Base-by-base conservation (phyloP, 2,113 vertebrate genomes). In the Anguilla rostrata region DNA sequence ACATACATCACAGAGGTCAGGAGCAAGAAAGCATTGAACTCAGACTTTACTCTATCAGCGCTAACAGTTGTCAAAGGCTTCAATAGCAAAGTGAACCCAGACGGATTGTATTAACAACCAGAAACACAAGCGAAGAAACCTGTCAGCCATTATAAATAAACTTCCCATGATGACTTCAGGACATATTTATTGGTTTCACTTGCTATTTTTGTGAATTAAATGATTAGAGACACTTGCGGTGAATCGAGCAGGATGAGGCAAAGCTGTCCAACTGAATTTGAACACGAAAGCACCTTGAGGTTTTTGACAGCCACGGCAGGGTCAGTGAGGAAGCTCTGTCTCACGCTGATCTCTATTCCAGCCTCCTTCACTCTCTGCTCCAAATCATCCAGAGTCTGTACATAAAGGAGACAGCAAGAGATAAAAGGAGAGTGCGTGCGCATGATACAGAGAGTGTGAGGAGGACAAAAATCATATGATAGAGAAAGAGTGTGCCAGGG, bases 301-400 rank as follows among this genome's bases (percentile, higher is more conserved):
- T 98, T 98, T 88, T 98, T 97, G 86, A 99, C 98, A 0, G 98
- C 97, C 0, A 98, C 97, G 5, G 97, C 95, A 18, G 98, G 98
- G 90, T 99, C 97, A 2, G 97, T 98, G 92, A 99, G 98, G 94
- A 99, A 99, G 86, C 98, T 98, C 92, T 98, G 97, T 29, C 98
- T 96, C 91, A 98, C 98, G 40, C 98, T 99, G 92, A 99, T 98
- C 94, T 99, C 98, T 5, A 99, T 97, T 18, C 96, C 97, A 0
- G 98, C 98, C 90, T 98, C 97, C 91, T 97, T 98, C 92, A 96
- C 95, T 87, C 97, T 94, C 84, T 98, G 95, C 91, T 98, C 98
- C 88, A 99, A 93, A 93, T 99, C 98, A 26, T 99, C 98, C 89
- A 98, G 93, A 57, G 98, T 98, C 98, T 99, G 93, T 2, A 5